phyloP scores from a whole-genome alignment of 2,797 vertebrate species.

The Neosilurus hyrtlii region DNA sequence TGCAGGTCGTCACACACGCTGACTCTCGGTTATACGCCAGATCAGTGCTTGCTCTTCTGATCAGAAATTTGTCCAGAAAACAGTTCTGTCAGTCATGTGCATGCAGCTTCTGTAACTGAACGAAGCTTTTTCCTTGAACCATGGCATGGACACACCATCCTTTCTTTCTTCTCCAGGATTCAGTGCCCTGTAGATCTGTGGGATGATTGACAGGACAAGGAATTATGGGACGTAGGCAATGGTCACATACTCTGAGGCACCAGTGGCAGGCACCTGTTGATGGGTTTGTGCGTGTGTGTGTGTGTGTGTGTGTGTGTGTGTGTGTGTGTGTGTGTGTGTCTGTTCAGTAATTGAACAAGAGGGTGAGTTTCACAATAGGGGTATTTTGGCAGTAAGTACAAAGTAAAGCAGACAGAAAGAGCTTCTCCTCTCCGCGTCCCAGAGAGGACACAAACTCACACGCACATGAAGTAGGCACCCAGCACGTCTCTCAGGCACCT shows the following conservation, averaged over 20 bases:
- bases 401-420: constrained; percentile 46
- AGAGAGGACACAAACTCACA: constrained; percentile 41
- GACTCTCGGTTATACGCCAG: not conserved
- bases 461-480: constrained; percentile 9
- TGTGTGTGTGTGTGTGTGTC: constrained; percentile 39
- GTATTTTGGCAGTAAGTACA: constrained; percentile 67
- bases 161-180: constrained; percentile 26
- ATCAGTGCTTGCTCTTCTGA: constrained; percentile 12
- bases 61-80: not conserved
- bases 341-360: constrained; percentile 50
- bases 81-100: not conserved
- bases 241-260: constrained; percentile 67
- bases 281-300: constrained; percentile 62
- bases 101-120: not conserved
- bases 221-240: constrained; percentile 69
- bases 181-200: constrained; percentile 42
- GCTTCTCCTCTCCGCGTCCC: constrained; percentile 35
- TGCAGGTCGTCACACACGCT: constrained; percentile 7
- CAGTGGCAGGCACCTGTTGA: constrained; percentile 74
- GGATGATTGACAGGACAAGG: constrained; percentile 55
- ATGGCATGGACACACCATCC: constrained; percentile 14
- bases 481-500: constrained; percentile 23
- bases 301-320: constrained; percentile 48
- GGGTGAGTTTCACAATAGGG: constrained; percentile 60
- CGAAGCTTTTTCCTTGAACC: constrained; percentile 23